A percentile compares a stretch with the other conserved stretches of the same genome.
phyloP scores from a whole-genome alignment of 2,797 vertebrate genomes.

The Diplodus puntazzo region DNA sequence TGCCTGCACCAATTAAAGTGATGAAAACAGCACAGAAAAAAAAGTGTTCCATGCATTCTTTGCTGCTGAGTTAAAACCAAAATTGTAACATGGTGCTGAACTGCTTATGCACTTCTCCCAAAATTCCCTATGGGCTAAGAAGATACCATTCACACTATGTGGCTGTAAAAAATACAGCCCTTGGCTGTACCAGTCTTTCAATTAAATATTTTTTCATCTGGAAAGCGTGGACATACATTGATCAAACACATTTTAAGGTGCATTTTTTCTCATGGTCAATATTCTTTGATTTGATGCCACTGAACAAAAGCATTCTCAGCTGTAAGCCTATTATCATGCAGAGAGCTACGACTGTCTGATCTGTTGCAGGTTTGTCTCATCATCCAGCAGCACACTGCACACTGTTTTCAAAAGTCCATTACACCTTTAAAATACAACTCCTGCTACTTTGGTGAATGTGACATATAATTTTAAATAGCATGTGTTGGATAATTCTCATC shows the following conservation, averaged over 20 bases:
- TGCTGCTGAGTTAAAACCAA: neutral
- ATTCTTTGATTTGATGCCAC: constrained; percentile 17
- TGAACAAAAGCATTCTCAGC: constrained; percentile 11
- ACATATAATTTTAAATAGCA: neutral
- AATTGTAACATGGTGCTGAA: neutral
- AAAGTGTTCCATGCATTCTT: neutral
- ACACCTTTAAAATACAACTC: constrained; percentile 7
- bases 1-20: constrained; percentile 6
- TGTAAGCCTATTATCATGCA: constrained; percentile 16
- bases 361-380: neutral
- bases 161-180: neutral
- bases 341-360: neutral
- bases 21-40: constrained; percentile 1
- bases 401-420: constrained; percentile 21
- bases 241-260: constrained; percentile 1
- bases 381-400: constrained; percentile 12
- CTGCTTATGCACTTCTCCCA: neutral
- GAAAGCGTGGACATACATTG: constrained; percentile 1
- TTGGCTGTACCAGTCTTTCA: neutral
- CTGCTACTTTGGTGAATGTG: neutral
- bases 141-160: neutral
- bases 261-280: neutral
- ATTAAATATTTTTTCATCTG: neutral
- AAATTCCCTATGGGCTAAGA: neutral
- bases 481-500: neutral